Conservation (phyloP, 1,140 invertebrate species). For the Saccostrea glomerata region DNA sequence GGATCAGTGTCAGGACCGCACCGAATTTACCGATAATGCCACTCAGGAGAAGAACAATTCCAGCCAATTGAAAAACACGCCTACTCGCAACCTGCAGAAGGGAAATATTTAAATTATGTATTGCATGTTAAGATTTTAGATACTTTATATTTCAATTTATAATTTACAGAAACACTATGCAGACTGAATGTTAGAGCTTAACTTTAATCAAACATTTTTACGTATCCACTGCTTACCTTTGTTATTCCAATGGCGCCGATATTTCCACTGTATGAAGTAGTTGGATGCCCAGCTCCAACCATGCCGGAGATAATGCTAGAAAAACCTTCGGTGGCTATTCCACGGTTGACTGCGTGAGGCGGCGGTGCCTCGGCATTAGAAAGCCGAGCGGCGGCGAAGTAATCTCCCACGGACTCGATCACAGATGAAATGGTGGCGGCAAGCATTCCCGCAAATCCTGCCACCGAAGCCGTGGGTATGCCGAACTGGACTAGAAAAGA, state of each 20-base stretch:
- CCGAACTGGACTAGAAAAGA: slow-evolving; percentile 78
- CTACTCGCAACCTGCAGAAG: slow-evolving; percentile 63
- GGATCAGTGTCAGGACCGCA: slow-evolving; percentile 91
- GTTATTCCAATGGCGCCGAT: slow-evolving; percentile 89
- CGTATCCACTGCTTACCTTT: slow-evolving; percentile 70
- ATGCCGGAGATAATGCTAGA: slow-evolving; percentile 90
- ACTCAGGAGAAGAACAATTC: slow-evolving; percentile 85
- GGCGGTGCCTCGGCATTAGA: slow-evolving; percentile 88
- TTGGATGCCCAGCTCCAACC: slow-evolving; percentile 90
- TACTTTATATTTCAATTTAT: no score
- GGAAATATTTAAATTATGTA: no score
- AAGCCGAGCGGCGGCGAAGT: slow-evolving; percentile 91
- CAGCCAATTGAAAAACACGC: slow-evolving; percentile 84
- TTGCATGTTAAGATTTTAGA: no score
- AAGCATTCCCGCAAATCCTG: slow-evolving; percentile 89
- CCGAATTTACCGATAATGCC: slow-evolving; percentile 87
- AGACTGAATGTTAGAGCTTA: no score
- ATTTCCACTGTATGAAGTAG: slow-evolving; percentile 91
- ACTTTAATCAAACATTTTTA: no score
- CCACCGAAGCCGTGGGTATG: slow-evolving; percentile 85
- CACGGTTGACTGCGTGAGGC: slow-evolving; percentile 86
- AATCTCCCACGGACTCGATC: slow-evolving; percentile 93
- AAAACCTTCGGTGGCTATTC: slow-evolving; percentile 90
- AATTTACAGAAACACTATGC: no score
- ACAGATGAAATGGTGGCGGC: slow-evolving; percentile 91